phyloP scores from a whole-genome alignment of 2,888 invertebrate genomes.

The Spilarctia lutea region DNA sequence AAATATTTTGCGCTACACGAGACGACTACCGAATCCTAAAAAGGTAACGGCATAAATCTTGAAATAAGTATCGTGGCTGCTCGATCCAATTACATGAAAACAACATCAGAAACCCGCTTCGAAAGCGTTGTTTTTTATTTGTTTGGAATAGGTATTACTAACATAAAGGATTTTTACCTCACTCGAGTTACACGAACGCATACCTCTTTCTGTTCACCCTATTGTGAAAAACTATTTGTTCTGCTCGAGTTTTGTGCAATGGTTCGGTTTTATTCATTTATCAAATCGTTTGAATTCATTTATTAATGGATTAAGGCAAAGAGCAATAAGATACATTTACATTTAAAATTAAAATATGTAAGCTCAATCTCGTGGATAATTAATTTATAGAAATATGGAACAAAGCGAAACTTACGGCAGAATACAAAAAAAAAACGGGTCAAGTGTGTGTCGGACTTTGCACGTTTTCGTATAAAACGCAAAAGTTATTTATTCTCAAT shows the following conservation, averaged over 20 bases:
- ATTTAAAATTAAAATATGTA: background rate
- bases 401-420: too few species aligned
- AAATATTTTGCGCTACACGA: background rate
- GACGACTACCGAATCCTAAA: constrained; percentile 12
- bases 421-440: too few species aligned
- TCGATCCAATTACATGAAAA: constrained; percentile 56
- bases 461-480: background rate
- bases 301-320: background rate
- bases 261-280: background rate
- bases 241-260: background rate
- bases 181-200: constrained; percentile 14
- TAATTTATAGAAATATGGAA: too few species aligned
- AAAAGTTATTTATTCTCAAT: background rate
- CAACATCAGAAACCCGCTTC: constrained; percentile 28
- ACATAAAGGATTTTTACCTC: constrained; percentile 21
- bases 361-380: too few species aligned
- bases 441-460: too few species aligned
- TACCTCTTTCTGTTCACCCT: constrained; percentile 20
- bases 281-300: background rate
- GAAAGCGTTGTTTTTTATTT: constrained; percentile 34
- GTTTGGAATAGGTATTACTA: constrained; percentile 29
- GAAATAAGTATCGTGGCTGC: constrained; percentile 28
- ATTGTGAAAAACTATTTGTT: constrained; percentile 24
- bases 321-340: background rate
- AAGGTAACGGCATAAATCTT: constrained; percentile 31